A percentile compares a stretch with the other conserved stretches of the same genome.
These are phyloP conservation scores for Ascaphus truei DNA, from an alignment of 2,113 vertebrate genomes.

Conservation along the genomic window DNA sequence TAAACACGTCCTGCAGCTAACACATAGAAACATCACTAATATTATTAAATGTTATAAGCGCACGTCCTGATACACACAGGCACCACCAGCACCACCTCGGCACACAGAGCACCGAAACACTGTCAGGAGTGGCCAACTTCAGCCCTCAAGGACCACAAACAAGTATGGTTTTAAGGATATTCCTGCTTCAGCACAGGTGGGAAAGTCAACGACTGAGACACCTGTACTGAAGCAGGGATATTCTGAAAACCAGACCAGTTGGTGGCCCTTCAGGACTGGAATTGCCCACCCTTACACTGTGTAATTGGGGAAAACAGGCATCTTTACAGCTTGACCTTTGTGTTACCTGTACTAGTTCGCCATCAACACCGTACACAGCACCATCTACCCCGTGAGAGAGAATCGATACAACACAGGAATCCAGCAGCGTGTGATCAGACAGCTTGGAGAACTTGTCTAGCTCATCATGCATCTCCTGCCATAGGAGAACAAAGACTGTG, in stretches of 20 bases:
- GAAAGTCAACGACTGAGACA: too few species aligned
- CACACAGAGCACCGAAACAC: too few species aligned
- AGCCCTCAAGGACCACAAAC: too few species aligned
- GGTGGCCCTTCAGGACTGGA: too few species aligned
- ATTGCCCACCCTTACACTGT: too few species aligned
- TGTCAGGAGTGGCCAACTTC: too few species aligned
- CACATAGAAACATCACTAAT: conserved; percentile 30
- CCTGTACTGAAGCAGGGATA: too few species aligned
- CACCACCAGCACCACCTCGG: background rate
- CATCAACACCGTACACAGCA: conserved; percentile 85
- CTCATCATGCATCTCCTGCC: conserved; percentile 76
- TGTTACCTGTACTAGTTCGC: conserved; percentile 81
- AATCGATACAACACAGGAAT: conserved; percentile 85
- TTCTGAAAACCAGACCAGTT: too few species aligned
- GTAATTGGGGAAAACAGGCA: too few species aligned
- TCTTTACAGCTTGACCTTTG: too few species aligned
- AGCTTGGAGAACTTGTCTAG: conserved; percentile 71
- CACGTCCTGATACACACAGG: background rate
- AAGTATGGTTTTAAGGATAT: too few species aligned
- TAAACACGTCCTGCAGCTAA: conserved; percentile 88
- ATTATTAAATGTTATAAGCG: background rate
- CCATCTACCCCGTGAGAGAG: conserved; percentile 93
- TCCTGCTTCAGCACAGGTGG: too few species aligned
- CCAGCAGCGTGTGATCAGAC: conserved; percentile 61
- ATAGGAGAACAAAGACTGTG: background rate